A percentile compares a stretch with the other conserved stretches of the same genome.
These are phyloP conservation scores for Chlorodrepanis virens DNA, from an alignment of 2,113 vertebrate species.

Conservation along the genomic window DNA sequence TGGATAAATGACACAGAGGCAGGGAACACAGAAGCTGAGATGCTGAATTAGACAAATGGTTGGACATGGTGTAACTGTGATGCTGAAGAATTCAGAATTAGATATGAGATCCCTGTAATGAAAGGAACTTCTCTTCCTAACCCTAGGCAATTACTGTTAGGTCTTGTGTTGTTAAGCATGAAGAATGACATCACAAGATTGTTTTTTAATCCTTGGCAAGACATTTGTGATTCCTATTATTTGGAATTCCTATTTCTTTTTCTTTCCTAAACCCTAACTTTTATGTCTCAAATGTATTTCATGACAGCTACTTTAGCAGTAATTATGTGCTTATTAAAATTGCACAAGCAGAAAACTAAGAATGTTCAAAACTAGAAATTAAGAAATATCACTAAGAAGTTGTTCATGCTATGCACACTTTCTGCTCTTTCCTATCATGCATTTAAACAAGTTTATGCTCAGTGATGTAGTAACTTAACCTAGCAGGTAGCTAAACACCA, in stretches of 20 bases:
- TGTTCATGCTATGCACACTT: not conserved
- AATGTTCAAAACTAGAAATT: not conserved
- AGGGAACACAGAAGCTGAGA: not conserved
- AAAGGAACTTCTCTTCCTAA: not conserved
- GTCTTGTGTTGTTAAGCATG: not conserved
- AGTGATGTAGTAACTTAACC: not conserved
- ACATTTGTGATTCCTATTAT: not conserved
- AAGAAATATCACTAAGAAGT: not conserved
- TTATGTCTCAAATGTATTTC: not conserved
- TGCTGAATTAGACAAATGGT: not conserved
- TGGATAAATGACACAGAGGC: not conserved
- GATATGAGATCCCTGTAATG: not conserved
- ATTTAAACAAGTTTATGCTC: not conserved
- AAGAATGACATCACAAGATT: not conserved
- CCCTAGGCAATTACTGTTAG: not conserved
- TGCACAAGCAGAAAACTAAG: not conserved
- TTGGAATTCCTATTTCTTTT: not conserved
- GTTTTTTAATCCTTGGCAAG: not conserved
- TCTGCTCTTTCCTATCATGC: not conserved
- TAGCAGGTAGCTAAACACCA: not conserved
- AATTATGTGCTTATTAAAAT: not conserved
- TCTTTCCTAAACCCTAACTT: not conserved
- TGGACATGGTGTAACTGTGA: not conserved
- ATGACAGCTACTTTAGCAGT: not conserved
- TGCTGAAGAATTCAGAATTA: not conserved